Evolutionary conservation across 2,888 invertebrate species (phyloP).

Genomic region (Sycophila texana): DNA sequence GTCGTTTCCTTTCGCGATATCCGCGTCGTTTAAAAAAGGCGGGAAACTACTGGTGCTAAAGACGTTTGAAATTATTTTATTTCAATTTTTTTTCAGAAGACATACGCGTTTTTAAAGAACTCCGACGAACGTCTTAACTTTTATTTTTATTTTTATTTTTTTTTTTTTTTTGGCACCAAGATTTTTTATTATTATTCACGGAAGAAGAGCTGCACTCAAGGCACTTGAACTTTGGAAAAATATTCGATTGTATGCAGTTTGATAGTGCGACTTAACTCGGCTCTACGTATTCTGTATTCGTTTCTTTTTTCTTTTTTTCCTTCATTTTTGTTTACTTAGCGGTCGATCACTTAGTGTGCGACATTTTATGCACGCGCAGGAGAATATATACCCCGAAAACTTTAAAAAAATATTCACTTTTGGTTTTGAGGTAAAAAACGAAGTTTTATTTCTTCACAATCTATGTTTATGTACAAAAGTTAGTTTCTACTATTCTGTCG

Average conservation of each 20-base stretch:
- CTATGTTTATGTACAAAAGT: not conserved
- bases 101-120: not conserved
- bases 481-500: no score
- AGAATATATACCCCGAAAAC: conserved; percentile 7
- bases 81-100: not conserved
- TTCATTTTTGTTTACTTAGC: not conserved
- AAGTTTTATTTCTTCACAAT: conserved; percentile 16
- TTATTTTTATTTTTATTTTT: no score
- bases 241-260: conserved; percentile 17
- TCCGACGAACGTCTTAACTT: not conserved
- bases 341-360: not conserved
- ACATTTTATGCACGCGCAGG: not conserved
- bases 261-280: not conserved
- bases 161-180: conserved; percentile 44
- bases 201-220: conserved; percentile 54
- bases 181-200: conserved; percentile 14
- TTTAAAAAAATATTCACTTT: conserved; percentile 20
- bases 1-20: conserved; percentile 14
- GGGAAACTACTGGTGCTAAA: conserved; percentile 39
- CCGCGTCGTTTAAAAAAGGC: conserved; percentile 33
- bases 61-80: conserved; percentile 24
- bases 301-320: not conserved
- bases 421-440: conserved; percentile 22
- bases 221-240: conserved; percentile 50
- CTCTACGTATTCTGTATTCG: conserved; percentile 5